These are phyloP conservation scores for Gastracanthus pulcherrimus DNA, from an alignment of 2,888 invertebrate genomes.

Conservation along the genomic window DNA sequence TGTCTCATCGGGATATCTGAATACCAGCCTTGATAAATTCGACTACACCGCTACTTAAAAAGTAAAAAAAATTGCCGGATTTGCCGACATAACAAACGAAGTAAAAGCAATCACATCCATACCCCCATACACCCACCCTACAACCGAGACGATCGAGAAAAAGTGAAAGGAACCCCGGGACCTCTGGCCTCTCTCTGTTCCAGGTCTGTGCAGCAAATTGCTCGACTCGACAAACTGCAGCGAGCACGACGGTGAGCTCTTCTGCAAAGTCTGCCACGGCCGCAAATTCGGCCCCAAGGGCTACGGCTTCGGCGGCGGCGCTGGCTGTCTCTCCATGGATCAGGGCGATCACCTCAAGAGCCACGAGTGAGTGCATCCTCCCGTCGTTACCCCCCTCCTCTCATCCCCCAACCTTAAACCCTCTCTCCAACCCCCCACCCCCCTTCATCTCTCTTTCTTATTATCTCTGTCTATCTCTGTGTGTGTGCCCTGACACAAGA, in stretches of 20 bases:
- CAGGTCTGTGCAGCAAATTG: conserved; percentile 97
- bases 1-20: too few relatives aligned
- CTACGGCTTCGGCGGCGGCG: conserved; percentile 98
- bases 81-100: too few relatives aligned
- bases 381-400: conserved; percentile 64
- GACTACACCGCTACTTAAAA: too few relatives aligned
- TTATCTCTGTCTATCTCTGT: conserved; percentile 36
- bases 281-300: conserved; percentile 99
- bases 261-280: conserved; percentile 98
- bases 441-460: conserved; percentile 38
- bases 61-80: too few relatives aligned
- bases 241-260: conserved; percentile 97
- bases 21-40: too few relatives aligned
- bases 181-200: conserved; percentile 52
- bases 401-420: too few relatives aligned
- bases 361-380: conserved; percentile 85
- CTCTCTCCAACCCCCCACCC: conserved; percentile 40
- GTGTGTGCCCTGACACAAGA: too few relatives aligned
- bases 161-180: not conserved
- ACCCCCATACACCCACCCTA: not conserved
- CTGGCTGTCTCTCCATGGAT: conserved; percentile 98
- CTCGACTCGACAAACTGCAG: conserved; percentile 99
- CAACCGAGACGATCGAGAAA: not conserved
- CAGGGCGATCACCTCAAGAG: conserved; percentile 92
- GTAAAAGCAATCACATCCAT: too few relatives aligned